Evolutionary conservation across 1,140 invertebrate species (phyloP).

Genomic region (Hestina assimilis): DNA sequence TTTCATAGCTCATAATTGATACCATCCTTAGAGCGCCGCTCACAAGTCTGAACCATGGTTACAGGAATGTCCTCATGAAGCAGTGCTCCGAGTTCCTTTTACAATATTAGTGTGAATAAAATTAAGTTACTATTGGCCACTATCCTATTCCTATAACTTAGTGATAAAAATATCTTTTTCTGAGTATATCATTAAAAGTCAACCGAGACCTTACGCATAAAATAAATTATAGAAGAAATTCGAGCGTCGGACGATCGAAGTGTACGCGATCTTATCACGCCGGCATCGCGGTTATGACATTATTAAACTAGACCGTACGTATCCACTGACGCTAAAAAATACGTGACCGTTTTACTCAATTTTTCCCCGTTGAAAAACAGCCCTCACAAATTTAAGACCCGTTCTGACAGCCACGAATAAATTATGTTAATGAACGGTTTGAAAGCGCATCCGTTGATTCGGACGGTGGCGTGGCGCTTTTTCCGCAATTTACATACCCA

Average conservation of each 20-base stretch:
- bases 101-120: no score
- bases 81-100: no score
- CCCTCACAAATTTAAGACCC: constrained; percentile 70
- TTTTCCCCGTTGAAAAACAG: constrained; percentile 55
- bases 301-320: constrained; percentile 59
- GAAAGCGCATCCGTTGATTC: constrained; percentile 70
- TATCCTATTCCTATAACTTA: no score
- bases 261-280: constrained; percentile 55
- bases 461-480: constrained; percentile 49
- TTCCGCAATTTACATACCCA: constrained; percentile 60
- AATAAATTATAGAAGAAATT: constrained; percentile 58
- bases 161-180: no score
- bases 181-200: constrained; percentile 11
- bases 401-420: constrained; percentile 70
- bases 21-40: no score
- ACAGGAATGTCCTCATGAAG: no score
- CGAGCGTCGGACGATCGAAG: constrained; percentile 35
- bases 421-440: constrained; percentile 76
- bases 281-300: constrained; percentile 56
- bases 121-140: no score
- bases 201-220: constrained; percentile 42
- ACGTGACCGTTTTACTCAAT: constrained; percentile 64
- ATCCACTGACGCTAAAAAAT: constrained; percentile 61
- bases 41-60: no score
- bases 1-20: no score